Percentiles rank a stretch among this genome's conserved stretches.
These are phyloP conservation scores for Zaprionus gabonicus DNA, from an alignment of 1,140 invertebrate genomes.

Conservation along the genomic window DNA sequence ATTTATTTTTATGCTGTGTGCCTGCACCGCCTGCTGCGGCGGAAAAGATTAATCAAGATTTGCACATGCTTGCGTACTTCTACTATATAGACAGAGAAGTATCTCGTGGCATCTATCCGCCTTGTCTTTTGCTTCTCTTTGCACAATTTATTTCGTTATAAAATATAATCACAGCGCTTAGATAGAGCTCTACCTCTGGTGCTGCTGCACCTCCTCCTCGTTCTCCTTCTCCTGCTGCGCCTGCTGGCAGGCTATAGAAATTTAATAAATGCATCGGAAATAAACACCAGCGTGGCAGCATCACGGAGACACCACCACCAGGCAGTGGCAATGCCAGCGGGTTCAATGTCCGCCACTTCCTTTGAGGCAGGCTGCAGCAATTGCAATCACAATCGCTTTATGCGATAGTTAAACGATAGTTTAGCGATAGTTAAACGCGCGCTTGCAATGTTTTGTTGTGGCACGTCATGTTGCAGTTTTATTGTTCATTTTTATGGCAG, in stretches of 20 bases:
- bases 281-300: constrained; percentile 14
- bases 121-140: constrained; percentile 42
- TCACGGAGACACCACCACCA: neutral
- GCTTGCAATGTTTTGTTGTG: neutral
- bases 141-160: constrained; percentile 71
- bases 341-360: constrained; percentile 54
- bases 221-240: constrained; percentile 25
- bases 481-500: neutral
- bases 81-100: constrained; percentile 20
- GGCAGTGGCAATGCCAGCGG: neutral
- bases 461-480: neutral
- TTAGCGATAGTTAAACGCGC: neutral
- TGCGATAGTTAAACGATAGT: constrained; percentile 1
- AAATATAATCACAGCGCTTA: constrained; percentile 74
- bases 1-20: constrained; percentile 73
- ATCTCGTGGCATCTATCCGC: constrained; percentile 3
- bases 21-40: constrained; percentile 59
- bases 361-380: neutral
- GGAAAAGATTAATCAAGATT: constrained; percentile 83
- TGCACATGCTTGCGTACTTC: constrained; percentile 72
- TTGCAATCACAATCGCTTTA: neutral
- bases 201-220: constrained; percentile 6
- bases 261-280: constrained; percentile 34
- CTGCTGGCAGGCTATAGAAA: constrained; percentile 55
- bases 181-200: constrained; percentile 37